Base-by-base conservation (phyloP, 2,113 vertebrate species). In the Actinemys pallida region DNA sequence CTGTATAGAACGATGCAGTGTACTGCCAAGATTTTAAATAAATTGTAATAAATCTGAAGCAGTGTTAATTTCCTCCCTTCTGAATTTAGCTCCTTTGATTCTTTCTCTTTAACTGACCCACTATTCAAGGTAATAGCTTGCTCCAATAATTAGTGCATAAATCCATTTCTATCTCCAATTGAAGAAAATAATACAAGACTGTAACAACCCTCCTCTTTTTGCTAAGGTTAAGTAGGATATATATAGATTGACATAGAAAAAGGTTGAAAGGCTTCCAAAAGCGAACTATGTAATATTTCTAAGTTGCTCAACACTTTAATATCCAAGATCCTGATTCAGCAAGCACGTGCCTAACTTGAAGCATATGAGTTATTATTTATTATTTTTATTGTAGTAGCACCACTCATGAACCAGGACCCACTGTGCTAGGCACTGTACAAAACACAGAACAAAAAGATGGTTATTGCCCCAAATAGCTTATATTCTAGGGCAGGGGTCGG, bases 351-450 rank as follows among this genome's bases (percentile, higher is more conserved):
- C 45, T 53, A 27, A 0, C 20, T 27, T 11, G 31, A 84, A 87
- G 22, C 35, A 2, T 0, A 0, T 5, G 49, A 65, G 5, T 5
- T 5, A 1, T 14, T 35, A 2, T 24, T 6, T 53, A 53, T 53
- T 54, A 0, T 20, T 50, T 22, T 6, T 24, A 2, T 10, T 13
- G 12, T 39, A 8, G 3, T 42, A 69, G 3, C 25, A 10, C 50
- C 57, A 31, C 19, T 11, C 8, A 11, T 5, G 10, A 35, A 31
- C 27, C 45, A 16, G 25, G 45, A 11, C 6, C 19, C n/a, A 11
- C 52, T 52, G 4, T 2, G 19, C 27, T 35, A 81, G 39, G 12
- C 72, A 3, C n/a, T 39, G 16, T 13, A 12, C 50, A 29, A 47
- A 53, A 19, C 12, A 59, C 29, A 53, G 7, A 29, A 12, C 6